Evolutionary conservation across 2,113 vertebrate species (phyloP).

Genomic region (Monopterus albus): DNA sequence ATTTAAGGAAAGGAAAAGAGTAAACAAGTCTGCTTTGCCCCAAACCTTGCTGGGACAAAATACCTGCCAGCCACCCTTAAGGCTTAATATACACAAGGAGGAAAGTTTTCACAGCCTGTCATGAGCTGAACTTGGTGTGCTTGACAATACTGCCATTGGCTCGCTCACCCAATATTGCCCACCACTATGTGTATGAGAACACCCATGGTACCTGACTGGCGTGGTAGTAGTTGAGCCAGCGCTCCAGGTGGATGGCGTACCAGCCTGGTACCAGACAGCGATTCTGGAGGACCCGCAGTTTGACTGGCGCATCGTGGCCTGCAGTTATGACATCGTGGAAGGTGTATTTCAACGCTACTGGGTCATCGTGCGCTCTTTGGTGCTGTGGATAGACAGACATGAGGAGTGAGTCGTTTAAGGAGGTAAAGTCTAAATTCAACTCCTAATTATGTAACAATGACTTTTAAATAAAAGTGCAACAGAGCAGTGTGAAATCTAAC

Average conservation of each 20-base stretch:
- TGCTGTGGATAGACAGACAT: constrained; percentile 82
- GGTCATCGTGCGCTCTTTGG: constrained; percentile 94
- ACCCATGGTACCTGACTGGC: constrained; percentile 87
- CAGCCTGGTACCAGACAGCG: constrained; percentile 95
- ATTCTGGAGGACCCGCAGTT: constrained; percentile 90
- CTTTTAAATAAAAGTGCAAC: too few relatives aligned
- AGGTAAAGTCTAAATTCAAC: background rate
- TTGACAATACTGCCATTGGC: background rate
- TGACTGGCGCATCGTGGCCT: constrained; percentile 80
- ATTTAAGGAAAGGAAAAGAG: constrained; percentile 27
- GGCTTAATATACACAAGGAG: background rate
- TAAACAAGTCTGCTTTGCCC: background rate
- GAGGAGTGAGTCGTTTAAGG: background rate
- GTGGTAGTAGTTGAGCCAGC: constrained; percentile 93
- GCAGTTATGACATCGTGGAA: constrained; percentile 95
- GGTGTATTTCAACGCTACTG: constrained; percentile 92
- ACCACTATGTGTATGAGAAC: background rate
- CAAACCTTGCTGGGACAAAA: background rate
- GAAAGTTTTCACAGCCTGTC: background rate
- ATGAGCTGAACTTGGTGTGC: background rate
- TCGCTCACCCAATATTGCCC: background rate
- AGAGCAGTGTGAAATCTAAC: too few relatives aligned
- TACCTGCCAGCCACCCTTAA: background rate
- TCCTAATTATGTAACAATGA: background rate
- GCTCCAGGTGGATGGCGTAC: constrained; percentile 93